Evolutionary conservation across 2,888 invertebrate genomes (phyloP), one percentile per base, ranked within the genome.

Genomic region (Petrolisthes cinctipes): DNA sequence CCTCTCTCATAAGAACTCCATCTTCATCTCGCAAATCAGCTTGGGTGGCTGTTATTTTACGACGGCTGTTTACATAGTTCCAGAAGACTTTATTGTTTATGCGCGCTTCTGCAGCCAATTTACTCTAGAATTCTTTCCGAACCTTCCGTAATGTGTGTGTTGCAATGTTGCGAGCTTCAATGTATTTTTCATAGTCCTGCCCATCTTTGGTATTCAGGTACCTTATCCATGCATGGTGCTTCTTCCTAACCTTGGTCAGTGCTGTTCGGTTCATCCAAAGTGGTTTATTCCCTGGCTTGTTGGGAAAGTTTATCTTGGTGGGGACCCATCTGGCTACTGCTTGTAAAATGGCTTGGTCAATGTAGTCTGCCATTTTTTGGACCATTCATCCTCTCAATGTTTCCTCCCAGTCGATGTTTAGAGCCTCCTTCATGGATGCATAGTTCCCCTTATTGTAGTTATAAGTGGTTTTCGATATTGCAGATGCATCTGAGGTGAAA

Each of bases 381-480:
- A n/a, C 54, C 9, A 9, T 17, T 37, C n/a, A 37, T 78, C 37
- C 20, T 6, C 5, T 14, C 14, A 54, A 51, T 51, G 14, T 78
- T 71, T 14, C n/a, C 78, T 78, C 0, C 51, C 78, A 78, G 51
- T 78, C 54, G 11, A 17, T 5, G 53, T 9, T 51, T 37, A 78
- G 51, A 11, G 14, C n/a, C n/a, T 78, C 37, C 78, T n/a, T 78
- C 53, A 78, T 78, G 11, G 7, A 6, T 9, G 7, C n/a, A n/a
- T 78, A 78, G 78, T 78, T n/a, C 37, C 37, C 78, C 37, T 78
- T 78, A 14, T 78, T n/a, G 37, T 78, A 78, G 37, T 78, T 78
- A 17, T 11, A 51, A n/a, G n/a, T 54, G 20, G 2, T 5, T 78
- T 78, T 37, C 14, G 3, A 7, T 11, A 17, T 23, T 78, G 78